Base-by-base conservation (phyloP, 2,888 invertebrate species). In the Hemicrepidius hirtus region DNA sequence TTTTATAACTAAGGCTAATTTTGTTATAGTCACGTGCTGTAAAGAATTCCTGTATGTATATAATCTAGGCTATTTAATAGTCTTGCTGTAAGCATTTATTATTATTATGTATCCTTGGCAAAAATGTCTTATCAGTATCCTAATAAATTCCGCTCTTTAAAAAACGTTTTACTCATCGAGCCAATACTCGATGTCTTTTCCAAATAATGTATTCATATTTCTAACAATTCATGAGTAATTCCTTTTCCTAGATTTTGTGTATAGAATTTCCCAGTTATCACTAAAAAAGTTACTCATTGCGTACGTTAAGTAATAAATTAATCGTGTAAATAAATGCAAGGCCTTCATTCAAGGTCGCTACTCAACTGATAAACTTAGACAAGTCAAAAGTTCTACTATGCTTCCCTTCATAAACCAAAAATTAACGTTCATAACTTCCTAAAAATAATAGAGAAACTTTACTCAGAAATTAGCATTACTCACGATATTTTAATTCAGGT, bases 1-100 rank as follows among this genome's bases (percentile, higher is more conserved):
- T 53, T 64, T 44, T 64, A 50, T 21, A 64, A 16, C 53, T 41
- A 44, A 13, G 10, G 53, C 35, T 35, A 68, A 57, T 68, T 53
- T 68, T 68, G 41, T 55, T 32, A 21, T 21, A 57, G 57, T 57
- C 57, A 57, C 57, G 37, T 57, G 57, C 6, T 37, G n/a, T 10
- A 37, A 44, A 57, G 57, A 21, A 37, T 37, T 57, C 40, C 18
- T 37, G 20, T 32, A 16, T 57, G 18, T 16, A 13, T 37, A 37
- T 6, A 16, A 12, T 53, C 21, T 28, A 32, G 32, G 32, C 32
- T 32, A 32, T 32, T 32, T 7, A 9, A 5, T 5, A 32, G 32
- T 32, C 32, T 9, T 9, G 7, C 9, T 1, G 32, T 32, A 32
- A 9, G 9, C 9, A 32, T 32, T 32, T 32, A 32, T 32, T 32